Conservation (phyloP, 2,113 vertebrate species). For the Mionectes macconnelli region DNA sequence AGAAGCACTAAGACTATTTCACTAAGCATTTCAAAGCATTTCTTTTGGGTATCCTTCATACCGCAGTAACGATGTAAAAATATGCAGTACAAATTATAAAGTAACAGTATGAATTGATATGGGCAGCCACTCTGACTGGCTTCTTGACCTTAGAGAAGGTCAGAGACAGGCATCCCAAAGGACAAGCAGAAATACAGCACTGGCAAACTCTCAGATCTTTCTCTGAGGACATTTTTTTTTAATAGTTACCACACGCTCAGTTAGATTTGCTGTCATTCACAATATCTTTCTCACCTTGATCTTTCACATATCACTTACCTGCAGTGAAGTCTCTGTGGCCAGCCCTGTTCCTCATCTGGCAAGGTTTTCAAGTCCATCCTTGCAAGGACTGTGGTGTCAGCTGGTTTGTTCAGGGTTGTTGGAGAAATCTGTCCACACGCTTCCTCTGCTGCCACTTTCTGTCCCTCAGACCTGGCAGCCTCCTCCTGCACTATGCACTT, state of each 20-base stretch:
- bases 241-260: not conserved
- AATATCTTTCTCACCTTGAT: not conserved
- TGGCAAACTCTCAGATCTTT: not conserved
- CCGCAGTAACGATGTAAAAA: not conserved
- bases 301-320: not conserved
- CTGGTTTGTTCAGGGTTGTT: not conserved
- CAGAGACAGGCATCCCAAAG: not conserved
- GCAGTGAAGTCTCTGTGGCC: not conserved
- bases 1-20: not conserved
- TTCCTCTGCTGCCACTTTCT: not conserved
- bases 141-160: not conserved
- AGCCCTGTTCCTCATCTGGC: not conserved
- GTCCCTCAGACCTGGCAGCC: not conserved
- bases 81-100: not conserved
- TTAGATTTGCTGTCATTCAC: not conserved
- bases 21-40: not conserved
- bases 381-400: not conserved
- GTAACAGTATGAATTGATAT: not conserved
- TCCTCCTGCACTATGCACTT: rapidly evolving
- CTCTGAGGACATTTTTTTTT: not conserved
- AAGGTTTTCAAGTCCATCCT: not conserved
- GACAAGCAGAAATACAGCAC: not conserved
- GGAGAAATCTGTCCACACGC: not conserved
- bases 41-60: not conserved
- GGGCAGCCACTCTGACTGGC: not conserved